These are phyloP conservation scores for Drosophila lowei DNA, from an alignment of 1,140 invertebrate species.

Conservation along the genomic window DNA sequence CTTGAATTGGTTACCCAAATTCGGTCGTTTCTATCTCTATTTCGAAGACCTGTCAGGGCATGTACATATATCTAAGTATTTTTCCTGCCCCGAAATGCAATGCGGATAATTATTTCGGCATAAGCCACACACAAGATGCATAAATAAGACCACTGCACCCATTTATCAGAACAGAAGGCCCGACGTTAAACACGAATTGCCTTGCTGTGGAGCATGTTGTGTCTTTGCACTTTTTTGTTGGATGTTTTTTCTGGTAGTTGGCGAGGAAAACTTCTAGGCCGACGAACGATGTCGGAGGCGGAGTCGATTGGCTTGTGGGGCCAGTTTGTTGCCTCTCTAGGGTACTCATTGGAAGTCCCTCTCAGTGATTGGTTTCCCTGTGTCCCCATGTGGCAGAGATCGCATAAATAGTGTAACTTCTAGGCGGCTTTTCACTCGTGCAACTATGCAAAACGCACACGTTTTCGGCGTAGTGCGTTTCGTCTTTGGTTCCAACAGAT, in stretches of 20 bases:
- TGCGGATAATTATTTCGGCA: slow-evolving; percentile 49
- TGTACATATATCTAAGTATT: no score
- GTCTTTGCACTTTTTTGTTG: background rate
- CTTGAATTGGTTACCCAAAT: no score
- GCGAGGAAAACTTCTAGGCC: no score
- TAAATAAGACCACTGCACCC: slow-evolving; percentile 47
- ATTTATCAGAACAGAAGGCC: slow-evolving; percentile 33
- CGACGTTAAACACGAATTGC: background rate
- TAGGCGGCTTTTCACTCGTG: slow-evolving; percentile 13
- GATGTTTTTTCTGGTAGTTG: no score
- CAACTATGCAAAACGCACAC: slow-evolving; percentile 43
- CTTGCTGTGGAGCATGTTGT: background rate
- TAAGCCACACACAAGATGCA: slow-evolving; percentile 35
- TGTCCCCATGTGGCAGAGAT: no score
- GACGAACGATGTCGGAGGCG: no score
- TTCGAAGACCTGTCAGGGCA: slow-evolving; percentile 5
- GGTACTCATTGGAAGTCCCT: no score
- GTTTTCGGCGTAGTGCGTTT: slow-evolving; percentile 56
- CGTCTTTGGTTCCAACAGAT: slow-evolving; percentile 56
- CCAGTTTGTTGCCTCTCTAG: no score
- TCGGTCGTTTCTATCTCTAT: no score
- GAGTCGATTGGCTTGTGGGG: no score
- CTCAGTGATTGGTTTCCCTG: no score
- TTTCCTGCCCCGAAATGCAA: slow-evolving; percentile 33
- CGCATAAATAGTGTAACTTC: no score